Percentiles rank a stretch among this genome's conserved stretches.
These are phyloP conservation scores for Habropoda laboriosa DNA, from an alignment of 1,140 invertebrate species.

Conservation along the genomic window DNA sequence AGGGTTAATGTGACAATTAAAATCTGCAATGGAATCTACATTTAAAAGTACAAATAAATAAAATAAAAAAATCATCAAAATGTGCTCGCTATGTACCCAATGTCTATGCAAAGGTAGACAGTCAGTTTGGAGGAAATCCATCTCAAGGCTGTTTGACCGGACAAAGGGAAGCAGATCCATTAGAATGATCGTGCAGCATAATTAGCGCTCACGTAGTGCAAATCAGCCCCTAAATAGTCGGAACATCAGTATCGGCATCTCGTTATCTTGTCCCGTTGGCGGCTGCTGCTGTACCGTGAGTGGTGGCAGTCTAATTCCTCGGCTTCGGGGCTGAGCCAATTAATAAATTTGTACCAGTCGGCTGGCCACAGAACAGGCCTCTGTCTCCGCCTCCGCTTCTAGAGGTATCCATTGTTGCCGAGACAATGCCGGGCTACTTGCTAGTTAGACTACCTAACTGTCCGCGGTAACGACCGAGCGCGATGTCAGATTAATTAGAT, in stretches of 20 bases:
- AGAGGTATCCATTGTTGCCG: constrained; percentile 63
- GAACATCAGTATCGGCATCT: constrained; percentile 23
- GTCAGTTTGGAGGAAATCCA: background rate
- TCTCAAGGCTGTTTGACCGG: constrained; percentile 2
- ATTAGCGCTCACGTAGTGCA: constrained; percentile 51
- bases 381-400: constrained; percentile 60
- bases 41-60: no score
- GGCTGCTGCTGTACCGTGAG: background rate
- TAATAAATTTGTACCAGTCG: constrained; percentile 72
- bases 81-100: no score
- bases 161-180: constrained; percentile 11
- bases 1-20: no score
- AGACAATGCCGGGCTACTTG: constrained; percentile 69
- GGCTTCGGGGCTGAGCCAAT: constrained; percentile 60
- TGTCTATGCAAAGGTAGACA: background rate
- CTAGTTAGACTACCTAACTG: constrained; percentile 68
- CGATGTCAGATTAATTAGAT: constrained; percentile 66
- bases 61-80: no score
- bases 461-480: constrained; percentile 52
- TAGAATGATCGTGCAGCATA: constrained; percentile 25
- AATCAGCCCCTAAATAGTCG: constrained; percentile 53
- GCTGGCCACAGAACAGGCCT: constrained; percentile 57
- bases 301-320: constrained; percentile 54
- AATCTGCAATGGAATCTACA: no score
- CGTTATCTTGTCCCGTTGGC: constrained; percentile 49